A percentile compares a stretch with the other conserved stretches of the same genome.
Evolutionary conservation across 2,888 invertebrate species (phyloP).

Genomic region (Epistrophe eligans): DNA sequence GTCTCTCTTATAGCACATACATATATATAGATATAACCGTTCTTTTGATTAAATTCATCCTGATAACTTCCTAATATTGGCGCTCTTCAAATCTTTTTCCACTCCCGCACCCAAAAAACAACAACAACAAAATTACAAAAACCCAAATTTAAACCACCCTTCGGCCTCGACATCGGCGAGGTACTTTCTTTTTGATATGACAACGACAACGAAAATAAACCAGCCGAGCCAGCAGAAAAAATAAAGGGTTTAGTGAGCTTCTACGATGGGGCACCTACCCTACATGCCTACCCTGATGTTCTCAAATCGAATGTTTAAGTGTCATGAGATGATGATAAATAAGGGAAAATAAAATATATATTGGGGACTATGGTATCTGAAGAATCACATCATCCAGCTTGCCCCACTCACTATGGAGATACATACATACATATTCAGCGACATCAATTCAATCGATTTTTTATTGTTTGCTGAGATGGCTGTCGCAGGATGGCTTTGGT

Average conservation of each 20-base stretch:
- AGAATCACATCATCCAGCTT: conserved; percentile 32
- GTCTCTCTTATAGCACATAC: conserved; percentile 26
- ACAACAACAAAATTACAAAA: background rate
- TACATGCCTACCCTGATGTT: background rate
- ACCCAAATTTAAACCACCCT: conserved; percentile 24
- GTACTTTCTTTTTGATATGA: conserved; percentile 23
- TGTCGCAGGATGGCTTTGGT: conserved; percentile 54
- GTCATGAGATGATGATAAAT: conserved; percentile 71
- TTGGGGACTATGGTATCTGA: conserved; percentile 42
- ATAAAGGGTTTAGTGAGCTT: conserved; percentile 58
- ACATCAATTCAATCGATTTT: conserved; percentile 73
- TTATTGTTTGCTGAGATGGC: conserved; percentile 69
- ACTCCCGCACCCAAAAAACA: background rate
- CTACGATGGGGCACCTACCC: conserved; percentile 20
- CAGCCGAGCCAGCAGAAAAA: conserved; percentile 56
- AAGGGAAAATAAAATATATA: conserved; percentile 55
- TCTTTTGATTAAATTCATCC: conserved; percentile 73
- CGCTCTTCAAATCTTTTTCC: conserved; percentile 48
- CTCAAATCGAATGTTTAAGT: conserved; percentile 72
- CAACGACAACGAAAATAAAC: conserved; percentile 42
- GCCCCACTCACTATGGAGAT: background rate
- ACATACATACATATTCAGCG: conserved; percentile 27
- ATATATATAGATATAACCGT: conserved; percentile 34
- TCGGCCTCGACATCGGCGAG: background rate
- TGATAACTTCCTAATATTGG: conserved; percentile 68